Evolutionary conservation across 2,113 vertebrate species (phyloP).

Genomic region (Scartelaos histophorus): DNA sequence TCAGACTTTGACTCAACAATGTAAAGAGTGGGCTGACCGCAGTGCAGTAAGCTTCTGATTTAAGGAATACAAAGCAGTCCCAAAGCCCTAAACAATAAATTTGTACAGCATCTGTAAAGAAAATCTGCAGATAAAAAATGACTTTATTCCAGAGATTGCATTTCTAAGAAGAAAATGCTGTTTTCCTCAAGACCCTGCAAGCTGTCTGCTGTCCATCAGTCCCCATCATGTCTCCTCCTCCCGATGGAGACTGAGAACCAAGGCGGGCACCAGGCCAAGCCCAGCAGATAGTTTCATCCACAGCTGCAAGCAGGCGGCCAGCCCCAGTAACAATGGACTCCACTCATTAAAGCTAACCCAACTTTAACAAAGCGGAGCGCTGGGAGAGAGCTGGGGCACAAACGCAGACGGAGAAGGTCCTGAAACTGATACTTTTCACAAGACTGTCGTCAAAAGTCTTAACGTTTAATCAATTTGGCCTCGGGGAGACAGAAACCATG

Average conservation of each 20-base stretch:
- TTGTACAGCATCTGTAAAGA: background rate
- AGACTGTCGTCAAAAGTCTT: constrained; percentile 16
- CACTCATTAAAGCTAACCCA: constrained; percentile 68
- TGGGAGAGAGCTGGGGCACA: constrained; percentile 16
- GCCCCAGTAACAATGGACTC: constrained; percentile 69
- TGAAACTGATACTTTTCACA: constrained; percentile 13
- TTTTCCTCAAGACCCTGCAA: constrained; percentile 54
- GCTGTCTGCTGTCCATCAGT: constrained; percentile 67
- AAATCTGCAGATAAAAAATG: background rate
- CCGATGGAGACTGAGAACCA: constrained; percentile 53
- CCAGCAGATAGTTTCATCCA: constrained; percentile 73
- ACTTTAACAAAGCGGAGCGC: constrained; percentile 42
- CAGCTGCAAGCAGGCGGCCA: constrained; percentile 75
- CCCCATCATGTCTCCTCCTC: constrained; percentile 52
- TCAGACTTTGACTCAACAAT: background rate
- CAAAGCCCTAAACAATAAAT: background rate
- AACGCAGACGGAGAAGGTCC: background rate
- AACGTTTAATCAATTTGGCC: constrained; percentile 2
- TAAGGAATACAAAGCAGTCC: background rate
- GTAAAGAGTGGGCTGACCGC: background rate
- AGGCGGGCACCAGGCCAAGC: constrained; percentile 64
- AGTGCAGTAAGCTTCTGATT: background rate
- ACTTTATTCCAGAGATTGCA: constrained; percentile 41
- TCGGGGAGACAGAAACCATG: background rate
- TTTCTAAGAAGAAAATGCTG: constrained; percentile 38